A percentile compares a stretch with the other conserved stretches of the same genome.
Conservation (phyloP, 2,888 invertebrate genomes). For the Andrena haemorrhoa region DNA sequence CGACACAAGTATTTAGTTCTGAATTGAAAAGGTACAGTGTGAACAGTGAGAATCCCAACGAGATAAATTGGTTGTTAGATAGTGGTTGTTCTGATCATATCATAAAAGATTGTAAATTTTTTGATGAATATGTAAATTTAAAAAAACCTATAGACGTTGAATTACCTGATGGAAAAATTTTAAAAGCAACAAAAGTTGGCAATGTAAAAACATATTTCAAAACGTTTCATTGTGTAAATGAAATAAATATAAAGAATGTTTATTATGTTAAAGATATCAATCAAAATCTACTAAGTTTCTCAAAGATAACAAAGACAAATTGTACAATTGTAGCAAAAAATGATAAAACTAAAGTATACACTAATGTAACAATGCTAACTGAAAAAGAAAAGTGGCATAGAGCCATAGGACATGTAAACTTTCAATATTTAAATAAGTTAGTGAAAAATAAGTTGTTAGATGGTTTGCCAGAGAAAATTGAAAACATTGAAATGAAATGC, state of each 20-base stretch:
- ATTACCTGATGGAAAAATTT: conserved; percentile 51
- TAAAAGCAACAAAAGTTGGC: conserved; percentile 60
- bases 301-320: conserved; percentile 51
- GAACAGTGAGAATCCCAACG: not conserved
- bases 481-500: conserved; percentile 45
- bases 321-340: conserved; percentile 45
- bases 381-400: conserved; percentile 67
- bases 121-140: conserved; percentile 1
- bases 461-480: conserved; percentile 48
- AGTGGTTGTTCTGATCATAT: conserved; percentile 25
- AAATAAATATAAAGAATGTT: conserved; percentile 36
- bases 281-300: conserved; percentile 58
- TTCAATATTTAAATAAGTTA: conserved; percentile 56
- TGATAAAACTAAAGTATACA: conserved; percentile 9
- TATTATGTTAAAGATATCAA: conserved; percentile 50
- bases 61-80: conserved; percentile 17
- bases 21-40: too few species aligned
- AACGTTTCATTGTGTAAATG: conserved; percentile 28
- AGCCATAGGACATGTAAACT: conserved; percentile 65
- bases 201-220: conserved; percentile 45
- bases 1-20: conserved; percentile 1
- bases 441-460: conserved; percentile 34
- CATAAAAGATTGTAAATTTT: not conserved
- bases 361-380: conserved; percentile 14
- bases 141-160: conserved; percentile 52